These are phyloP conservation scores for Brienomyrus brachyistius DNA, from an alignment of 2,113 vertebrate species.

Conservation along the genomic window DNA sequence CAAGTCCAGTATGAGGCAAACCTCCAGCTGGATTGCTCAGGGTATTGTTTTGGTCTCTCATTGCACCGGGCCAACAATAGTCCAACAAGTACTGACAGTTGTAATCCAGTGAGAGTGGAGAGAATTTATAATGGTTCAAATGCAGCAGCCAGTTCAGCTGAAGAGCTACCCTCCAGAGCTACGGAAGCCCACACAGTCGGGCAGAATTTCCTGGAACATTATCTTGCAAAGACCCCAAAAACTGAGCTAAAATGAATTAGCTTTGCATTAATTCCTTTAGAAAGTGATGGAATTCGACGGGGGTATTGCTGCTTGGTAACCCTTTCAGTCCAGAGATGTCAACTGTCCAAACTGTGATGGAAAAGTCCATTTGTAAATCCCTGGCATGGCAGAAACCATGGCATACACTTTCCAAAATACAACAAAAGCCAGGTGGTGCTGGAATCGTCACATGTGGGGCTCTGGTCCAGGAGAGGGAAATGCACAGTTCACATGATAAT, in stretches of 20 bases:
- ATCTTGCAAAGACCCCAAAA: background rate
- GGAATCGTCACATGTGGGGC: background rate
- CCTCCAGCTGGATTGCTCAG: background rate
- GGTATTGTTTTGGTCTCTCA: too few species aligned
- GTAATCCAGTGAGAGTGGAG: background rate
- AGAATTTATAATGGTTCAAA: background rate
- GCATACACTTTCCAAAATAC: background rate
- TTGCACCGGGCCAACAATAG: background rate
- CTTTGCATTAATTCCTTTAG: background rate
- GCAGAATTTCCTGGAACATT: background rate
- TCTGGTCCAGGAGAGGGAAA: background rate
- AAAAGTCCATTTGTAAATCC: slow-evolving; percentile 9
- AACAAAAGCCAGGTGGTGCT: background rate
- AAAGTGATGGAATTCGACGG: background rate
- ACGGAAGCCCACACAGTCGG: background rate
- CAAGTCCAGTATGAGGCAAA: background rate
- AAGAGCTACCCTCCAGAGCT: background rate
- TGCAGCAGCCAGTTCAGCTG: background rate
- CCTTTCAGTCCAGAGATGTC: background rate
- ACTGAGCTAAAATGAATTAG: background rate
- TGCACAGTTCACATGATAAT: background rate
- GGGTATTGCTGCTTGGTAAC: background rate
- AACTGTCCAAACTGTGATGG: background rate
- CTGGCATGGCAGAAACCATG: background rate
- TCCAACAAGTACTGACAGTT: background rate